Conservation (phyloP, 1,140 invertebrate genomes). For the Thaumatotibia leucotreta region DNA sequence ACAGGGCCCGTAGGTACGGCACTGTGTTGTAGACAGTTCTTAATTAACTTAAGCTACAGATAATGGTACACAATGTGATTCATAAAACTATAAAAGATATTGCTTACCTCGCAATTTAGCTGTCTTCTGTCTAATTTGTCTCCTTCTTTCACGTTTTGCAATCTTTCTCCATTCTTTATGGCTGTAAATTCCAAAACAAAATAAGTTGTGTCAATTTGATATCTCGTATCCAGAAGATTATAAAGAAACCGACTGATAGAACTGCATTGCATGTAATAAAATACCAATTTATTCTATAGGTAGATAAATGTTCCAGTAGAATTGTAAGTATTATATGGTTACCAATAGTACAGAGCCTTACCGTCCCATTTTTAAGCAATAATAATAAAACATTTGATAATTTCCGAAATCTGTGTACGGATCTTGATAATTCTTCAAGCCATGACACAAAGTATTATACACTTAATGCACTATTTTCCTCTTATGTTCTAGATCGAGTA, state of each 20-base stretch:
- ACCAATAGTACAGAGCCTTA: background rate
- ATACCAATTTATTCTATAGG: no score
- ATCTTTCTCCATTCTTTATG: conserved; percentile 79
- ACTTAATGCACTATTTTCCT: no score
- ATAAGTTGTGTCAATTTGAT: background rate
- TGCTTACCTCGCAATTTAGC: conserved; percentile 62
- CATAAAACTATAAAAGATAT: background rate
- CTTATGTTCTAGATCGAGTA: no score
- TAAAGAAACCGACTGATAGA: no score
- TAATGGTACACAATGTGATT: no score
- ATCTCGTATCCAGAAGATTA: no score
- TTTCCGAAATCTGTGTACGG: background rate
- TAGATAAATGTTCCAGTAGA: no score
- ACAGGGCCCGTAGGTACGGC: no score
- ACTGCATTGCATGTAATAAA: no score
- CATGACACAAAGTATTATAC: background rate
- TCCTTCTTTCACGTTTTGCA: conserved; percentile 79
- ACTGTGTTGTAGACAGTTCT: no score
- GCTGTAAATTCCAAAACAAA: conserved; percentile 31
- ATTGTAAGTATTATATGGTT: background rate
- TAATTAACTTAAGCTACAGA: no score
- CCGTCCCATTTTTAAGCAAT: background rate
- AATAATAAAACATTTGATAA: background rate
- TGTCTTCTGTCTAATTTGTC: conserved; percentile 68
- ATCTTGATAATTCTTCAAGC: background rate